These are phyloP conservation scores for Volucella inanis DNA, from an alignment of 2,888 invertebrate species.

Conservation along the genomic window DNA sequence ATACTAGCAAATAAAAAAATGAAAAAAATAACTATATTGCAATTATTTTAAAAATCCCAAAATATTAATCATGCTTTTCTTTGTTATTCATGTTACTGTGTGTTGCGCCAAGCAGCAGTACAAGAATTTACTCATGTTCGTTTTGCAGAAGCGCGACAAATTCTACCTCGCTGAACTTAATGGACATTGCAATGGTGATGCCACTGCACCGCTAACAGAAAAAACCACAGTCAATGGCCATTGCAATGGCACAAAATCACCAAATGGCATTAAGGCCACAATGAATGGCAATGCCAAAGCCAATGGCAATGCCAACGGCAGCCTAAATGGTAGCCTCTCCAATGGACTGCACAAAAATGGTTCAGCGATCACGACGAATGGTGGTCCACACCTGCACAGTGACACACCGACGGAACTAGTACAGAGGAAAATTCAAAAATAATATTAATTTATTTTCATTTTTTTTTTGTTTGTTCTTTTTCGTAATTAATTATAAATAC, in stretches of 20 bases:
- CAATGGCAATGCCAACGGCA: slow-evolving; percentile 79
- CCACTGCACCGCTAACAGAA: slow-evolving; percentile 51
- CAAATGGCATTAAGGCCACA: slow-evolving; percentile 68
- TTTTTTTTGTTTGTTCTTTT: slow-evolving; percentile 52
- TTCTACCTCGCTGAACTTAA: slow-evolving; percentile 75
- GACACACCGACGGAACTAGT: slow-evolving; percentile 80
- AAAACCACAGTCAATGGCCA: slow-evolving; percentile 77
- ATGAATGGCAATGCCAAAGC: slow-evolving; percentile 68
- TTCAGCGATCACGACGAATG: slow-evolving; percentile 78
- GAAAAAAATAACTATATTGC: slow-evolving; percentile 18
- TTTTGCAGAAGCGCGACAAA: slow-evolving; percentile 78
- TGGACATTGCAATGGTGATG: slow-evolving; percentile 77
- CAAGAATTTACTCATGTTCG: slow-evolving; percentile 79
- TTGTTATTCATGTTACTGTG: slow-evolving; percentile 43
- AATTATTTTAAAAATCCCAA: slow-evolving; percentile 27
- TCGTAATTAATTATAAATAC: slow-evolving; percentile 69
- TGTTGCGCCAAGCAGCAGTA: slow-evolving; percentile 75
- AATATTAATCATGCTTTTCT: slow-evolving; percentile 37
- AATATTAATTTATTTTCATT: slow-evolving; percentile 79
- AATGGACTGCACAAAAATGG: slow-evolving; percentile 72
- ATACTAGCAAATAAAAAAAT: background rate
- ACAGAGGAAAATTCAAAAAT: slow-evolving; percentile 82
- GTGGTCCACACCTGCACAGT: slow-evolving; percentile 77
- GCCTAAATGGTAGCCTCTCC: slow-evolving; percentile 76
- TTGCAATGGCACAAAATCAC: slow-evolving; percentile 75